Evolutionary conservation across 2,113 vertebrate genomes (phyloP), one percentile per base, ranked within the genome.

Genomic region (Hyaena hyaena): DNA sequence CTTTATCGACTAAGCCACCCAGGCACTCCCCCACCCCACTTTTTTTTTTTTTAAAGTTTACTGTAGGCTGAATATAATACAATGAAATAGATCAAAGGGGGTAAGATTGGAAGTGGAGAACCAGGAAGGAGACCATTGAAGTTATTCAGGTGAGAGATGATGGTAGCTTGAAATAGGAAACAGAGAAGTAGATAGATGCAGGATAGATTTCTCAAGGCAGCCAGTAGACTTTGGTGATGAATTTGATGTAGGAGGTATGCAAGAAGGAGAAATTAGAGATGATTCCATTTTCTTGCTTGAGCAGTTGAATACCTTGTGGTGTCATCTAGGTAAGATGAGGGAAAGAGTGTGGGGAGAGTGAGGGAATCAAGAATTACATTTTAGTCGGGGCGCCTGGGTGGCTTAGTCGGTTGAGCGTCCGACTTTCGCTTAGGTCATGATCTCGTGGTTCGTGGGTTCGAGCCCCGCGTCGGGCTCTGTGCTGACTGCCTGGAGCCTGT

Each of bases 231-330:
- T 89, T 85, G 26, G 7, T 91, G 24, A 82, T 86, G 61, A 48
- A 92, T 48, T 84, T 16, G 10, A 81, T 86, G 3, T 93, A 39
- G 2, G 3, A 61, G 19, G 24, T 92, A 68, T 53, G 21, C 23
- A 76, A 12, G 35, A 92, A 71, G 23, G 35, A 84, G 31, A 88
- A 71, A 68, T 85, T 9, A 35, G 10, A 33, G 2, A 33, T 71
- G 45, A 87, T 94, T 77, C 21, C 7, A 58, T 87, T 97, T 81
- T 90, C 65, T 92, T 96, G 9, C 10, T 86, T 94, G 61, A 79
- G 10, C 16, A 81, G 21, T 28, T 58, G 3, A 48, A 1, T 81
- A 86, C 65, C 19, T 94, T 65, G 31, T 58, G 21, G 23, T 89
- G 10, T 86, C 16, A 43, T 31, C 50, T 85, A 79, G 33, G 28